A percentile compares a stretch with the other conserved stretches of the same genome.
Evolutionary conservation across 2,797 vertebrate genomes (phyloP).

Genomic region (Eospalax fontanierii): DNA sequence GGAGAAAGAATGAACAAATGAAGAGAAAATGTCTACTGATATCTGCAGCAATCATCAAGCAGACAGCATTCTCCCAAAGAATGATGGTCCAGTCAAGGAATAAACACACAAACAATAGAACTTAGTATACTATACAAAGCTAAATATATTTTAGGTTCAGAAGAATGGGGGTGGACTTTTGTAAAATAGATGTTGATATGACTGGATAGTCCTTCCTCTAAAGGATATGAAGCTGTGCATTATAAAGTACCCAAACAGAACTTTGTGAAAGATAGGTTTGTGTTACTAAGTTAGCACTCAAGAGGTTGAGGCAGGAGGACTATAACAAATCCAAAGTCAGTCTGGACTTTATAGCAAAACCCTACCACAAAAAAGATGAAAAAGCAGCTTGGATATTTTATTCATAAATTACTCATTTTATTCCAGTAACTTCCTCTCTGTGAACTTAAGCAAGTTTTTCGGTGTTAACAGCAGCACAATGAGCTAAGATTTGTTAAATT

Average conservation of each 20-base stretch:
- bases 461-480: background rate
- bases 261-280: background rate
- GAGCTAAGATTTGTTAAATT: background rate
- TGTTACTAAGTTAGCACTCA: background rate
- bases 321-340: too few species aligned
- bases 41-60: background rate
- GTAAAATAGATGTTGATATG: background rate
- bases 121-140: background rate
- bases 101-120: background rate
- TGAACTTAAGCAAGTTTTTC: background rate
- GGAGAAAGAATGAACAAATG: background rate
- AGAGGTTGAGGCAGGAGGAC: background rate
- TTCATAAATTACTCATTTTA: background rate
- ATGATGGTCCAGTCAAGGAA: too few species aligned
- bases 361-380: background rate
- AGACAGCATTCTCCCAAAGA: background rate
- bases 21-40: background rate
- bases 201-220: background rate
- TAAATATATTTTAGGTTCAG: background rate
- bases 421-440: background rate
- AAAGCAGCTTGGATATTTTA: background rate
- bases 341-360: background rate
- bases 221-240: background rate
- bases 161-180: background rate
- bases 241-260: background rate